Conservation (phyloP, 2,797 vertebrate genomes). For the Syndactyla subalaris region DNA sequence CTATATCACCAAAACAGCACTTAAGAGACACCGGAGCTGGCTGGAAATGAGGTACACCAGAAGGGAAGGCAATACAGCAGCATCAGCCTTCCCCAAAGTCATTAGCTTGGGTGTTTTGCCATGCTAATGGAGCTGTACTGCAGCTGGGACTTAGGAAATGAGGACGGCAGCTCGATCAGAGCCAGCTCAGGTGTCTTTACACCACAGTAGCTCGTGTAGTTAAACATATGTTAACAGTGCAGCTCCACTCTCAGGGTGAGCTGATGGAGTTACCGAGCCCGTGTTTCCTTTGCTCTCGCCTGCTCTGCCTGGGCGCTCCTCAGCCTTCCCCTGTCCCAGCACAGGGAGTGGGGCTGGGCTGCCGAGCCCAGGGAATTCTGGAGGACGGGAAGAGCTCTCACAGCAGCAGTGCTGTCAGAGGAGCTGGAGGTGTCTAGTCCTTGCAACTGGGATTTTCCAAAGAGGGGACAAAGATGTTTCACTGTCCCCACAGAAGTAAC, state of each 20-base stretch:
- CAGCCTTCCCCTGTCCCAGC: neutral
- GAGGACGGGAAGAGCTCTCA: neutral
- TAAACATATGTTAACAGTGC: constrained; percentile 38
- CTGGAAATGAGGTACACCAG: constrained; percentile 20
- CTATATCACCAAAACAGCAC: neutral
- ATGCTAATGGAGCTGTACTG: constrained; percentile 16
- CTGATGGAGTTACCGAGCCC: neutral
- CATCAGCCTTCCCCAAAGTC: constrained; percentile 30
- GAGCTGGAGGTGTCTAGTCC: neutral
- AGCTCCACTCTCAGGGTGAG: neutral
- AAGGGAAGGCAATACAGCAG: constrained; percentile 26
- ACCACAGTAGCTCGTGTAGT: neutral
- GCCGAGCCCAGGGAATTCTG: neutral
- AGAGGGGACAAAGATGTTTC: neutral
- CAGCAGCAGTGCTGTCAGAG: neutral
- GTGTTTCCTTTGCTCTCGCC: neutral
- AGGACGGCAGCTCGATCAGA: neutral
- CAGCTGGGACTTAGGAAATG: neutral
- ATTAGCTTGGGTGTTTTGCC: constrained; percentile 29
- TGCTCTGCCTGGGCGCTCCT: neutral
- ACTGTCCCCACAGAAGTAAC: neutral
- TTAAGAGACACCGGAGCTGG: neutral
- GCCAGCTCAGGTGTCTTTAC: constrained; percentile 16
- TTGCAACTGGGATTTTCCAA: neutral
- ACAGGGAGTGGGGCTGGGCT: rapidly evolving